Evolutionary conservation across 2,113 vertebrate species (phyloP).

Genomic region (Grammomys dolichurus): DNA sequence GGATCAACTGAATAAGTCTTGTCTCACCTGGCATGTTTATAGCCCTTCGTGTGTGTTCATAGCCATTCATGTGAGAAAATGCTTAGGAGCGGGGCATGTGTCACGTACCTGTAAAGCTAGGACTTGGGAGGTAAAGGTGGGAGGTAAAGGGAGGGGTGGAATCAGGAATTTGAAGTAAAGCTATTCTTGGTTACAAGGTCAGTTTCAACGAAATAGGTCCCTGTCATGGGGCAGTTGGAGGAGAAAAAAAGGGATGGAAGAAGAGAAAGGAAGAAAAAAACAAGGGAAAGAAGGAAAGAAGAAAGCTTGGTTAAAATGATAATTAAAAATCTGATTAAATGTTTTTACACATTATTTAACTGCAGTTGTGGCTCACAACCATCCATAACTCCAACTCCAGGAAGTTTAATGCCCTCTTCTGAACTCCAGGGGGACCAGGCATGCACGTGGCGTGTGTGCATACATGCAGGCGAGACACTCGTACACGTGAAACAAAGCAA

Average conservation of each 20-base stretch:
- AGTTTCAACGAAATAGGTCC: neutral
- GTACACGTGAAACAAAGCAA: neutral
- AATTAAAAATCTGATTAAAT: neutral
- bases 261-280: neutral
- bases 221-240: neutral
- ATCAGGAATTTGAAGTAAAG: neutral
- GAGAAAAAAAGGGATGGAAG: neutral
- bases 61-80: neutral
- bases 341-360: neutral
- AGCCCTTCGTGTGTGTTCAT: neutral
- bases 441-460: neutral
- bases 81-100: neutral
- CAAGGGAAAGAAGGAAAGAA: neutral
- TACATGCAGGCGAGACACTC: neutral
- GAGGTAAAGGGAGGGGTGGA: too few relatives aligned
- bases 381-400: neutral
- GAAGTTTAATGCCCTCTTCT: neutral
- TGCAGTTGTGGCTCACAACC: neutral
- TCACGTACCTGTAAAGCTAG: neutral
- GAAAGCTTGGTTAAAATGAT: neutral
- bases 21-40: neutral
- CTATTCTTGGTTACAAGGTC: neutral
- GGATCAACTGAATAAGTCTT: neutral
- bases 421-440: neutral
- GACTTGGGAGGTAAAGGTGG: neutral